Evolutionary conservation across 2,113 vertebrate species (phyloP), one percentile per base, ranked within the genome.

Genomic region (Rhodinocichla rosea): DNA sequence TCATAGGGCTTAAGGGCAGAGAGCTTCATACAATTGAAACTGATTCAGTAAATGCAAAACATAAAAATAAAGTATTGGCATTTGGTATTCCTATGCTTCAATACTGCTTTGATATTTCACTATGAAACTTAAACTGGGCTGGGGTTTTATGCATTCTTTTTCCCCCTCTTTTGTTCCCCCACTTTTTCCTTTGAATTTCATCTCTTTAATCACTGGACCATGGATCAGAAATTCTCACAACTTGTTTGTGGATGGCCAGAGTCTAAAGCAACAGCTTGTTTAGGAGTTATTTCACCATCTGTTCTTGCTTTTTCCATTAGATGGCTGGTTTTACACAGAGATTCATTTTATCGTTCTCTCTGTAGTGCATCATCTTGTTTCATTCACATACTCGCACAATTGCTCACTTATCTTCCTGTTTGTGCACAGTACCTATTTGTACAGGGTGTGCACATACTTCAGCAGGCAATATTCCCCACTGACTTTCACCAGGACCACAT

Each of bases 81-180:
- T 98, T 97, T 78, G 81, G 97, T 98, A 98, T 98, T 97, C 96
- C 97, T 97, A 87, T 97, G 97, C 98, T 98, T 96, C 97, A 97
- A 97, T 98, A 97, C 97, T 98, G 97, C 97, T 98, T 98, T 98
- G 97, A 98, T 98, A 98, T 98, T 97, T 93, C 96, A 91, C 97
- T 96, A 95, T 97, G 98, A 98, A 98, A 98, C 82, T 94, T 90
- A 98, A 97, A 97, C 96, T 98, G 90, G 50, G 47, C 92, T 98
- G 97, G 97, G 97, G 97, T 98, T 98, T 98, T 97, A 97, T 97
- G 97, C 97, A 98, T 98, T 98, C 90, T 96, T 97, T 81, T 13
- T 4, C 87, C 64, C 75, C 77, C n/a, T 39, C 97, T 98, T 97
- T 98, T 97, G 98, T 98, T 92, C 57, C 75, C 79, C 33, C 69